Evolutionary conservation across 2,113 vertebrate genomes (phyloP), one percentile per base, ranked within the genome.

Genomic region (Dasyprocta punctata): DNA sequence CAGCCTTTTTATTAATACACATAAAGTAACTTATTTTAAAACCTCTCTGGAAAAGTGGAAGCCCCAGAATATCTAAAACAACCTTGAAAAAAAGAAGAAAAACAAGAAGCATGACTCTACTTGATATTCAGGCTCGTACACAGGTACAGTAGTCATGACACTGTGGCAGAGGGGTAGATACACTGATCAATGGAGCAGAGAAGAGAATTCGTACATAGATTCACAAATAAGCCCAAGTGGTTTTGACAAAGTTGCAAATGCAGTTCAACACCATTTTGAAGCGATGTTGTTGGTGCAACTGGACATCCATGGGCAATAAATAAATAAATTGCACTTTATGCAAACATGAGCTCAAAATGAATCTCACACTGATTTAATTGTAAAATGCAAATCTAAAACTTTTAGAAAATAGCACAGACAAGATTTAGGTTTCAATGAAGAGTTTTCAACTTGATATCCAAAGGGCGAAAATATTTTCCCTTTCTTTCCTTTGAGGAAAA

Each of bases 261-360:
- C 78, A 85, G 38, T 85, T 89, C 49, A 89, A 56, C 52, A 63
- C 12, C 24, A 47, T 89, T 84, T 81, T 82, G 58, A 75, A 69
- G 81, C 60, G 60, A 58, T 38, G 44, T 41, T 81, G 33, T n/a
- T 94, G 28, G 4, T 78, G 67, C 22, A 67, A 84, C 47, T 30
- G 78, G 60, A 78, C 44, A 56, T 71, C 52, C n/a, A 61, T 22
- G 2, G n/a, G 56, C 36, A 67, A 60, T 49, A 56, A 44, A 49
- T 87, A 56, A 75, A 75, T 52, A 83, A 63, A 52, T 71, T 65
- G 33, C 20, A 44, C 14, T 13, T 94, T 67, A n/a, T 89, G 52
- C 16, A 47, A 60, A 84, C 54, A 41, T 65, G 52, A 92, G 54
- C 69, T 56, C 67, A 89, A 71, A 92, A 85, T 89, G 80, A 95